Evolutionary conservation across 2,888 invertebrate species (phyloP), one percentile per base, ranked within the genome.

Genomic region (Liposcelis brunnea): DNA sequence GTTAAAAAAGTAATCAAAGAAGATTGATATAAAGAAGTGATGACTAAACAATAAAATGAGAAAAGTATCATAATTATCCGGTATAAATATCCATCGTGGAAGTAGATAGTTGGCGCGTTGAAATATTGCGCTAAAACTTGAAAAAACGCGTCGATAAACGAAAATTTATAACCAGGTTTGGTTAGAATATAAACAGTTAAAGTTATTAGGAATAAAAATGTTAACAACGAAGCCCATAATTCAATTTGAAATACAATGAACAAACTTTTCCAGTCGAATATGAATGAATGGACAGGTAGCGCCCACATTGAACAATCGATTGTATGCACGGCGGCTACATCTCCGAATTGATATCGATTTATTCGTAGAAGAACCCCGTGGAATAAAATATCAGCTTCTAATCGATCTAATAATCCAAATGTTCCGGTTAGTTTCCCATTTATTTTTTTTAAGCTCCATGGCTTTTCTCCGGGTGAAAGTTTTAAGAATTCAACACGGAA

Each of bases 341-440:
- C 37, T 12, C 37, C 14, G 7, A 36, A 18, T 14, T 10, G 37
- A 36, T 15, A 12, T 12, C 37, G 37, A 15, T 8, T 18, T 10
- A 15, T 10, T 7, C 15, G 16, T 36, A 7, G 8, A n/a, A n/a
- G 8, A 7, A 36, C 37, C 8, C 37, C 37, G 37, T 36, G 37
- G 37, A 36, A 36, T 10, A 36, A 14, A 36, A 36, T 14, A 36
- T 36, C 37, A 36, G 37, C 37, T 14, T 36, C 37, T 10, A 10
- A 10, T 8, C 37, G 37, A 18, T 14, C 8, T 10, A 36, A 18
- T 8, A 36, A 14, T 8, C 37, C 37, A 36, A 36, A 36, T 15
- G 16, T 12, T 7, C 37, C 37, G 37, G 7, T 36, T 10, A 36
- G 8, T 8, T 8, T 7, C 12, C 14, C 14, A 36, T 36, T 36